These are phyloP conservation scores for Monoplex corrugatus DNA, from an alignment of 2,888 invertebrate genomes.

Conservation along the genomic window DNA sequence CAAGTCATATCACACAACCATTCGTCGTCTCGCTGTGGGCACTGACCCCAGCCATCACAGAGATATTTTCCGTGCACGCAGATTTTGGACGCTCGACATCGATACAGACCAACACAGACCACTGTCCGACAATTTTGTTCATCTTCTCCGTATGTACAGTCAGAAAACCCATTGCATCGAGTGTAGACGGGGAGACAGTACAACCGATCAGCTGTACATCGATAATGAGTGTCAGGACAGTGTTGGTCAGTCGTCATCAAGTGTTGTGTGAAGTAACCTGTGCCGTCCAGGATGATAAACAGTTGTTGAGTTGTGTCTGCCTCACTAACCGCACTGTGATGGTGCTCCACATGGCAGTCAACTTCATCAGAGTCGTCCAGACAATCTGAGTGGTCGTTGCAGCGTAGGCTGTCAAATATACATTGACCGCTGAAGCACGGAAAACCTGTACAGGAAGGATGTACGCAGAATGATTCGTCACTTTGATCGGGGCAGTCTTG, in stretches of 20 bases:
- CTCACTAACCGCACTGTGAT: neutral
- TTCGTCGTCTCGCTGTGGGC: conserved; percentile 14
- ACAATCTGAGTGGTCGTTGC: neutral
- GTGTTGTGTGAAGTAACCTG: neutral
- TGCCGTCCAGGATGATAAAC: neutral
- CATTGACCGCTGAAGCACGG: neutral
- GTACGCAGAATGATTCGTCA: neutral
- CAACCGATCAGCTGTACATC: neutral
- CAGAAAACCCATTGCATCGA: neutral
- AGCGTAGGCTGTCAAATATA: neutral
- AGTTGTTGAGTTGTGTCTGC: neutral
- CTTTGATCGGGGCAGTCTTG: neutral
- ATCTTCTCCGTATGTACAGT: neutral
- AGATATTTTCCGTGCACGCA: conserved; percentile 1
- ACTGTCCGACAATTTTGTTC: neutral
- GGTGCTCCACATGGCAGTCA: neutral
- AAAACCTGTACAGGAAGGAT: neutral
- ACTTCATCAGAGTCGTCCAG: neutral
- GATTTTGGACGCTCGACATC: neutral
- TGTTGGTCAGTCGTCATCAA: neutral
- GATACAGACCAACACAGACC: neutral
- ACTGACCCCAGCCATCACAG: conserved; percentile 29
- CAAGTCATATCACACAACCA: neutral
- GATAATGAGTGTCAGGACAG: conserved; percentile 18
- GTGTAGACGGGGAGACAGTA: conserved; percentile 4